Base-by-base conservation (phyloP, 2,113 vertebrate species). In the Eupsittula cactorum region DNA sequence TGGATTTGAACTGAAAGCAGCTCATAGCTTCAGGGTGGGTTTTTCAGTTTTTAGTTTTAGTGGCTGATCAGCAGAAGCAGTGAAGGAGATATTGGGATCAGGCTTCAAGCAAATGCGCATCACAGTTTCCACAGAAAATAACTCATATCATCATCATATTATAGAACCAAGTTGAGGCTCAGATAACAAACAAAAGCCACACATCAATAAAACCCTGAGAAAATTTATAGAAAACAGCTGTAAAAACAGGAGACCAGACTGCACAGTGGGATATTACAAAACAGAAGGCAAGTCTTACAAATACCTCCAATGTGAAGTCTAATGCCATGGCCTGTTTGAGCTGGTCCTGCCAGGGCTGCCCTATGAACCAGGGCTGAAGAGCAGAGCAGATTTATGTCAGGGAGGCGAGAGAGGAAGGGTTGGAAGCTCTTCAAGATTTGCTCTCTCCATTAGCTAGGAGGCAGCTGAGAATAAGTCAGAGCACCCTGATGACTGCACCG, bases 161-260 rank as follows among this genome's bases (percentile, higher is more conserved):
- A 82, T 68, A 77, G 92, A 91, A 88, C 39, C 59, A 96, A 96
- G 53, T 12, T 37, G 60, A 84, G 79, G 42, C n/a, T 82, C 49
- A 62, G 76, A 94, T 50, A 77, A 88, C 59, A 92, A 96, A 90
- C 52, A 95, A 91, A 94, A 93, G 39, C 47, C 81, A 80, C 67
- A 79, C 67, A 93, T 77, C 79, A 94, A 83, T 83, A 93, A 85
- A 95, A 69, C 49, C 93, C 79, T 92, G 84, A 97, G 91, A 95
- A 89, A 92, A 92, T 20, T 86, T 69, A 96, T 57, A 89, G 55
- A 78, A 90, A 97, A 67, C 78, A 97, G 84, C 90, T 95, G 84
- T 96, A 44, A 87, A 94, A 96, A 93, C 85, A 86, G 77, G 31
- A 92, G 74, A 87, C 24, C 57, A 97, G 71, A 74, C 64, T 73